These are phyloP conservation scores for Acrossocheilus wenchowensis DNA, from an alignment of 2,797 vertebrate species.

Conservation along the genomic window DNA sequence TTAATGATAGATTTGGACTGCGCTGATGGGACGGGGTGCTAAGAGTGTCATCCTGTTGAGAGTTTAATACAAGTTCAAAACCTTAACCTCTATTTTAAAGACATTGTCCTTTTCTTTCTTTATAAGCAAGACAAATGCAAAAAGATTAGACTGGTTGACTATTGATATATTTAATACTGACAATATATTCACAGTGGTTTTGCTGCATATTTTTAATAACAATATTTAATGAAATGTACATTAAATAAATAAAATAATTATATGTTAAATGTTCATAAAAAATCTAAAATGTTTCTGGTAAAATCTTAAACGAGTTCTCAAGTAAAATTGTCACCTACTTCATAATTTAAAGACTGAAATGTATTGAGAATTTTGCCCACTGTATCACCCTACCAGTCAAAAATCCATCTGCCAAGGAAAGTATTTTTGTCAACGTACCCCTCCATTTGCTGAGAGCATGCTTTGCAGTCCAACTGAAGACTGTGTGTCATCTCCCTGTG, in stretches of 20 bases:
- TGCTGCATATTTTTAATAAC: too few species aligned
- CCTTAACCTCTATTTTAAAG: neutral
- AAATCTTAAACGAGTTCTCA: neutral
- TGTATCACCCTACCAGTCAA: neutral
- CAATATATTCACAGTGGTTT: neutral
- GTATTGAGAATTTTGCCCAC: neutral
- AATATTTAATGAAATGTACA: too few species aligned
- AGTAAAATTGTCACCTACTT: neutral
- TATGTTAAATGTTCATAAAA: neutral
- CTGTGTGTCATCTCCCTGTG: conserved; percentile 71
- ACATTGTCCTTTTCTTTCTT: neutral
- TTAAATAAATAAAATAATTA: too few species aligned
- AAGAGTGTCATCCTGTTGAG: conserved; percentile 76
- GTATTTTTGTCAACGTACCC: conserved; percentile 59
- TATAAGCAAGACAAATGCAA: neutral
- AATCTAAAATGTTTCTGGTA: neutral
- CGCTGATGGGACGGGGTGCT: conserved; percentile 69
- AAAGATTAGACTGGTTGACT: neutral
- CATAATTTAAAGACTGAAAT: too few species aligned
- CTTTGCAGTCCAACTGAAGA: conserved; percentile 62
- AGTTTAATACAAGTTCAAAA: neutral
- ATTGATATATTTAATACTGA: neutral
- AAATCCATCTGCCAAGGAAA: neutral
- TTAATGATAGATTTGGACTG: conserved; percentile 73
- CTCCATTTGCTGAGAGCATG: conserved; percentile 54